Conservation (phyloP, 35 echinoderm and acorn worm genomes). For the Apostichopus californicus region DNA sequence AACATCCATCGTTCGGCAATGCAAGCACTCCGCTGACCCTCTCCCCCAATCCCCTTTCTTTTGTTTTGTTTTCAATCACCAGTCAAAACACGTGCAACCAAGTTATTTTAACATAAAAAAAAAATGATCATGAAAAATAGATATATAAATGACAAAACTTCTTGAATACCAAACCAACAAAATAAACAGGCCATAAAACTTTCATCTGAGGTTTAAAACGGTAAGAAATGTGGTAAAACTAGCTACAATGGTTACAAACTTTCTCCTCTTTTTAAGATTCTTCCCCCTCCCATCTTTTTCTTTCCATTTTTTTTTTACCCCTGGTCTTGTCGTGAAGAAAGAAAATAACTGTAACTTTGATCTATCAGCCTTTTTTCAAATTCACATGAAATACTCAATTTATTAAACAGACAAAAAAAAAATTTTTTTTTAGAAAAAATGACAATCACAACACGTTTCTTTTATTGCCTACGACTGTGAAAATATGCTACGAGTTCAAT, state of each 20-base stretch:
- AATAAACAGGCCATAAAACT: constrained; percentile 19
- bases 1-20: too few relatives aligned
- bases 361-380: constrained; percentile 40
- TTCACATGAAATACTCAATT: constrained; percentile 46
- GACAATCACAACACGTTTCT: constrained; percentile 42
- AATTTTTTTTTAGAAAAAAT: constrained; percentile 22
- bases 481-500: constrained; percentile 34
- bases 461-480: constrained; percentile 52
- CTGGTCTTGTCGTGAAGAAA: background rate
- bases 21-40: too few relatives aligned
- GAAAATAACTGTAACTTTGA: constrained; percentile 3
- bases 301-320: background rate
- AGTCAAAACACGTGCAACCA: constrained; percentile 44
- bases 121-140: constrained; percentile 50
- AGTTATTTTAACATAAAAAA: constrained; percentile 31
- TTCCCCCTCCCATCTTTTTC: background rate
- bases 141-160: constrained; percentile 53
- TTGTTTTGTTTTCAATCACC: background rate
- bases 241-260: background rate
- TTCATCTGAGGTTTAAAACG: constrained; percentile 52
- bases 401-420: background rate
- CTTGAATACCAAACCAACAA: constrained; percentile 56
- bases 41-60: too few relatives aligned
- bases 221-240: constrained; percentile 55
- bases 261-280: background rate